Evolutionary conservation across 2,113 vertebrate genomes (phyloP).

Genomic region (Bos javanicus): DNA sequence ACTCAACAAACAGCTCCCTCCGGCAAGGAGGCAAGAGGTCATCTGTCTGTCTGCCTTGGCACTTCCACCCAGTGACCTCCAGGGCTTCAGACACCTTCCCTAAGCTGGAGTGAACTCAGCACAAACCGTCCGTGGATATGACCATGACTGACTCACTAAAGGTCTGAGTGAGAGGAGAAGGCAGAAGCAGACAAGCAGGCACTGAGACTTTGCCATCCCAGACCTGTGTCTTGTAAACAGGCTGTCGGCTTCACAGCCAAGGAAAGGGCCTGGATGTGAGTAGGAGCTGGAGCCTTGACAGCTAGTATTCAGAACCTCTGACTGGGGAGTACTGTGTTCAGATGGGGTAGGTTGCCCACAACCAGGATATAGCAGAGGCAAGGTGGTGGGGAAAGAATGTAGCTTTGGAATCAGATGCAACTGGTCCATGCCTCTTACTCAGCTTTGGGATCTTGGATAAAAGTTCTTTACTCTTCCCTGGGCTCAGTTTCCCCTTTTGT

Average conservation of each 20-base stretch:
- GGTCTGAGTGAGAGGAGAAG: conserved; percentile 7
- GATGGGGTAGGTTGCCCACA: neutral
- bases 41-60: conserved; percentile 70
- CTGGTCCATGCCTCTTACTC: neutral
- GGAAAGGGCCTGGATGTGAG: neutral
- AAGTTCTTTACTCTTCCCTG: neutral
- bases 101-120: neutral
- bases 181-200: conserved; percentile 42
- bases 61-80: conserved; percentile 62
- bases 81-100: conserved; percentile 48
- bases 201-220: neutral
- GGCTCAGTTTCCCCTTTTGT: neutral
- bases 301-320: neutral
- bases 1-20: conserved; percentile 48
- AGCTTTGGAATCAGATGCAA: neutral
- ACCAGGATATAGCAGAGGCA: neutral
- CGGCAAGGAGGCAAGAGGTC: conserved; percentile 39
- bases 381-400: neutral
- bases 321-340: neutral
- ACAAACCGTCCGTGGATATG: conserved; percentile 43
- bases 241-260: neutral
- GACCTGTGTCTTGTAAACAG: conserved; percentile 31
- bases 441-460: neutral
- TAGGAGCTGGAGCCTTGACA: neutral
- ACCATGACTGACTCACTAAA: conserved; percentile 24